Evolutionary conservation across 1,140 invertebrate species (phyloP).

Genomic region (Calephelis virginiensis): DNA sequence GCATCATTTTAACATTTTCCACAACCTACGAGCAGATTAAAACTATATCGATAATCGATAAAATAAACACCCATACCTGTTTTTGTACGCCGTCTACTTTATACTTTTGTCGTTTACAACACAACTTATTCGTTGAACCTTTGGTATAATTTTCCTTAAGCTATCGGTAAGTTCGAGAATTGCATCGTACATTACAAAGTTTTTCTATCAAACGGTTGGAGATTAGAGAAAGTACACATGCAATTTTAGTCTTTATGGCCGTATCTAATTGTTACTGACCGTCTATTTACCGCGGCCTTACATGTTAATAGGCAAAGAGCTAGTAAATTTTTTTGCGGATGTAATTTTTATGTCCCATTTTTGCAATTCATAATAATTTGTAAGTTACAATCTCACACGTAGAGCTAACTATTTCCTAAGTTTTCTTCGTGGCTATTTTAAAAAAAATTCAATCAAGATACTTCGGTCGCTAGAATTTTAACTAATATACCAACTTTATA

Average conservation of each 20-base stretch:
- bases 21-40: no score
- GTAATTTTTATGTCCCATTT: not conserved
- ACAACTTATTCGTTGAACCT: not conserved
- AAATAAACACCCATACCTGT: not conserved
- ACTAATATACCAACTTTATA: no score
- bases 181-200: slow-evolving; percentile 7
- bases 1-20: no score
- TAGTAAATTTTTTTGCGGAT: not conserved
- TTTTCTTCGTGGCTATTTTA: no score
- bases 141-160: slow-evolving; percentile 1
- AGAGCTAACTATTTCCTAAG: no score
- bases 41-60: not conserved
- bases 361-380: not conserved
- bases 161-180: slow-evolving; percentile 9
- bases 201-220: slow-evolving; percentile 1
- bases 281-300: slow-evolving; percentile 7
- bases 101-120: not conserved
- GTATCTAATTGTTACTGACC: slow-evolving; percentile 15
- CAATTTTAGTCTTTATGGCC: slow-evolving; percentile 9
- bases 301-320: not conserved
- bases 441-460: no score
- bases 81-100: not conserved
- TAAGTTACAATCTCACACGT: not conserved
- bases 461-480: no score
- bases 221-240: slow-evolving; percentile 10